phyloP scores from a whole-genome alignment of 1,140 invertebrate species.

The Mesaphorura yosii region DNA sequence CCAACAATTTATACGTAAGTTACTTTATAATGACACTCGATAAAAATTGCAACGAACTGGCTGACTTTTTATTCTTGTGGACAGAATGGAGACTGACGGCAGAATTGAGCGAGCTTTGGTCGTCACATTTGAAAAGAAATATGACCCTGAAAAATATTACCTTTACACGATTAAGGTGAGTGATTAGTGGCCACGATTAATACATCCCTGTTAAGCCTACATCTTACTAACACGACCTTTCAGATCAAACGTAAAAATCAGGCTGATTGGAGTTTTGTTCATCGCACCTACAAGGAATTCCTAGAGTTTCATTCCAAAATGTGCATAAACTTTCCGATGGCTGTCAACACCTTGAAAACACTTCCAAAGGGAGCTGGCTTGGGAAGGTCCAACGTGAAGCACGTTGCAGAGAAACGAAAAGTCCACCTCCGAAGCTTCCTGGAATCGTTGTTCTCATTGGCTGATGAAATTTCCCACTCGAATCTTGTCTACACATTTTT shows the following conservation, averaged over 20 bases:
- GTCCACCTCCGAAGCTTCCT: conserved; percentile 78
- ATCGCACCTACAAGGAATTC: conserved; percentile 91
- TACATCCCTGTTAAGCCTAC: not conserved
- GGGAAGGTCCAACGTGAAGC: conserved; percentile 83
- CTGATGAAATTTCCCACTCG: conserved; percentile 87
- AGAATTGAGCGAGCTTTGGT: conserved; percentile 74
- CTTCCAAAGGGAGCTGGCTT: conserved; percentile 65
- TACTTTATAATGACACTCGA: conserved; percentile 4
- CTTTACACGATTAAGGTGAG: conserved; percentile 72
- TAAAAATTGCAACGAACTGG: conserved; percentile 1
- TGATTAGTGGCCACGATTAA: not conserved
- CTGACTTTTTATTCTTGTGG: conserved; percentile 29
- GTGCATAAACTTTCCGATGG: conserved; percentile 78
- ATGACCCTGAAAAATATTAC: conserved; percentile 96
- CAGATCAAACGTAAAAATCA: conserved; percentile 65
- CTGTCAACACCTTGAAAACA: conserved; percentile 34
- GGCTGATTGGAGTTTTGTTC: conserved; percentile 70
- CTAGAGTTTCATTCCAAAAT: conserved; percentile 91
- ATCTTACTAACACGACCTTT: not conserved
- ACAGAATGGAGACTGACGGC: conserved; percentile 78
- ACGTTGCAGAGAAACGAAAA: conserved; percentile 81
- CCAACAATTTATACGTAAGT: conserved; percentile 84
- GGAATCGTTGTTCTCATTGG: conserved; percentile 67
- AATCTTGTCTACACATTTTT: conserved; percentile 97
- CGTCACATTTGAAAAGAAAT: conserved; percentile 81